phyloP scores from a whole-genome alignment of 2,797 vertebrate species.

The Sternotherus odoratus region DNA sequence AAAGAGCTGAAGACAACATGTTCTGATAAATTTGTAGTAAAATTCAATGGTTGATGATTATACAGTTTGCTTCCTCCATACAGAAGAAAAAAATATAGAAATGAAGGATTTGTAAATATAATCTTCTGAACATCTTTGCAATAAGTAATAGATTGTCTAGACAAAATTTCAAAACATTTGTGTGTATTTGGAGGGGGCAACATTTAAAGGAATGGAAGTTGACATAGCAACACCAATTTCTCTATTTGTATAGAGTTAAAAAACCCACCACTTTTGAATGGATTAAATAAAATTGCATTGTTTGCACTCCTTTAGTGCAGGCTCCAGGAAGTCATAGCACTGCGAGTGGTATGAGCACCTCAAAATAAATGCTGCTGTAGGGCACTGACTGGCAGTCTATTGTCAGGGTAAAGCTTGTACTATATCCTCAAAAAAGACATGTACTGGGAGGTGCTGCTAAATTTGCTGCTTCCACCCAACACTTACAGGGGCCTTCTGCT shows the following conservation, averaged over 20 bases:
- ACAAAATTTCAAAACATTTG: fast-evolving
- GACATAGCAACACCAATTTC: background rate
- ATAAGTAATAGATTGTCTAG: fast-evolving
- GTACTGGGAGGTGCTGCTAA: background rate
- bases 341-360: background rate
- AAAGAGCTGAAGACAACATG: background rate
- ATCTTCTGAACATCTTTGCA: background rate
- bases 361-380: background rate
- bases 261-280: background rate
- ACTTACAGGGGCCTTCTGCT: background rate
- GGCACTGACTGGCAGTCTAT: background rate
- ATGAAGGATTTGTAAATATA: background rate
- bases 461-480: background rate
- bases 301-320: fast-evolving
- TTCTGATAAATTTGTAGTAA: background rate
- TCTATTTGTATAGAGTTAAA: background rate
- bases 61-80: fast-evolving
- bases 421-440: background rate
- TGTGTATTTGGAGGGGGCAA: background rate
- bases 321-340: background rate
- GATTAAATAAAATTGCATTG: fast-evolving
- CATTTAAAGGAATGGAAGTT: background rate
- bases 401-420: background rate
- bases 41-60: background rate
- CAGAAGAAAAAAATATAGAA: fast-evolving